These are phyloP conservation scores for Philereme vetulata DNA, from an alignment of 2,888 invertebrate genomes.

Conservation along the genomic window DNA sequence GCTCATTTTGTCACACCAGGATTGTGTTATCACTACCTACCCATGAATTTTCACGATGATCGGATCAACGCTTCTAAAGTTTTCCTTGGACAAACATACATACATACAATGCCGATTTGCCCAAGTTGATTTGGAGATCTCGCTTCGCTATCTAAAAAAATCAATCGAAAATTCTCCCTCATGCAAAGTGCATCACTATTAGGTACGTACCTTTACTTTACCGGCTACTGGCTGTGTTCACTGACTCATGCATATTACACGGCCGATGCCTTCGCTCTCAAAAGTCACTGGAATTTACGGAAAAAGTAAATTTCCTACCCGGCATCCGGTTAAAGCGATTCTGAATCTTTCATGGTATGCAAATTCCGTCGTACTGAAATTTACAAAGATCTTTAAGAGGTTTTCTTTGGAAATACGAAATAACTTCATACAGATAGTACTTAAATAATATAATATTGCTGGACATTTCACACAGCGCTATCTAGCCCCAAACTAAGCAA, in stretches of 20 bases:
- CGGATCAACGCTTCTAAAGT: no score
- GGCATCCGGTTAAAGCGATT: constrained; percentile 24
- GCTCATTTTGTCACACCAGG: no score
- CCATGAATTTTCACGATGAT: no score
- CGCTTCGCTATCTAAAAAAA: background rate
- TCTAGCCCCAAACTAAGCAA: no score
- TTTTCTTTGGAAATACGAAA: background rate
- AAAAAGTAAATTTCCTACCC: constrained; percentile 31
- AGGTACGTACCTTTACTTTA: constrained; percentile 38
- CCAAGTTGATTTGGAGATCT: no score
- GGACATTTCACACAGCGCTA: no score
- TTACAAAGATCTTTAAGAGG: constrained; percentile 1
- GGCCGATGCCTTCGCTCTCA: constrained; percentile 55
- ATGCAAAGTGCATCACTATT: constrained; percentile 24
- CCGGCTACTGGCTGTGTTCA: constrained; percentile 49
- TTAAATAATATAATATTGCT: no score
- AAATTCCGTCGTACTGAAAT: constrained; percentile 15
- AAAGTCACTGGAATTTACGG: constrained; percentile 38
- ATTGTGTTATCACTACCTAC: no score
- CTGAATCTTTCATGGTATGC: constrained; percentile 31
- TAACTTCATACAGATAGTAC: no score
- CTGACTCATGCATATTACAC: constrained; percentile 72
- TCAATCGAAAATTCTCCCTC: constrained; percentile 16
- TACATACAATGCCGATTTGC: no score
- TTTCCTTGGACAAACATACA: no score